A percentile compares a stretch with the other conserved stretches of the same genome.
Evolutionary conservation across 2,888 invertebrate genomes (phyloP).

Genomic region (Andrena chrysosceles): DNA sequence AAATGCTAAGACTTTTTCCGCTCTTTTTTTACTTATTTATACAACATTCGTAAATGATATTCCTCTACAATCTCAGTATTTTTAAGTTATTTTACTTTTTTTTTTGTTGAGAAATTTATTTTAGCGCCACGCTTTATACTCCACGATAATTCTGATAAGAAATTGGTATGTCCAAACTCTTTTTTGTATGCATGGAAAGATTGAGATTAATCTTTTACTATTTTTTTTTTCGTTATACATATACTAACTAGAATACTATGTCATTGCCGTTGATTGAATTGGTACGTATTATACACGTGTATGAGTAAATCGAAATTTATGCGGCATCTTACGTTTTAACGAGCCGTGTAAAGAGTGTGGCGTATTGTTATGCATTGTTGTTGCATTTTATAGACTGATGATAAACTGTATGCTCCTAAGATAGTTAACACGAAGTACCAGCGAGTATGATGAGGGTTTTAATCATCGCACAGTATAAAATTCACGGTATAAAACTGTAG

Average conservation of each 20-base stretch:
- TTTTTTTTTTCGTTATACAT: conserved; percentile 32
- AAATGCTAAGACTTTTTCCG: conserved; percentile 39
- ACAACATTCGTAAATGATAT: conserved; percentile 58
- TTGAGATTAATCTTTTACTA: conserved; percentile 51
- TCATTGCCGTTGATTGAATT: conserved; percentile 39
- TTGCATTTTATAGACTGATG: conserved; percentile 80
- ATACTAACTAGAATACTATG: conserved; percentile 28
- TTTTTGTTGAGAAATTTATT: conserved; percentile 78
- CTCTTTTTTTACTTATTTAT: conserved; percentile 65
- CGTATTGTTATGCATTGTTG: conserved; percentile 80
- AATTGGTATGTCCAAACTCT: conserved; percentile 42
- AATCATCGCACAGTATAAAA: conserved; percentile 17
- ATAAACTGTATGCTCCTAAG: conserved; percentile 60
- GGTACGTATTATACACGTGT: conserved; percentile 39
- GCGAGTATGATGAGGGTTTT: conserved; percentile 20
- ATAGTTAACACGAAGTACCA: conserved; percentile 42
- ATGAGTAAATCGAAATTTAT: conserved; percentile 45
- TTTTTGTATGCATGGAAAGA: conserved; percentile 49
- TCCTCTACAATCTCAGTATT: conserved; percentile 72
- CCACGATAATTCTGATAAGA: conserved; percentile 33
- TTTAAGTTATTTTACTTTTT: conserved; percentile 73
- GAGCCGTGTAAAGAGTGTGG: conserved; percentile 67
- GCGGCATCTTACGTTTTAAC: conserved; percentile 44
- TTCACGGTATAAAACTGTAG: conserved; percentile 15
- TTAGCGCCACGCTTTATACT: conserved; percentile 77